These are phyloP conservation scores for Oreocharis arfaki DNA, from an alignment of 2,113 vertebrate species.

Conservation along the genomic window DNA sequence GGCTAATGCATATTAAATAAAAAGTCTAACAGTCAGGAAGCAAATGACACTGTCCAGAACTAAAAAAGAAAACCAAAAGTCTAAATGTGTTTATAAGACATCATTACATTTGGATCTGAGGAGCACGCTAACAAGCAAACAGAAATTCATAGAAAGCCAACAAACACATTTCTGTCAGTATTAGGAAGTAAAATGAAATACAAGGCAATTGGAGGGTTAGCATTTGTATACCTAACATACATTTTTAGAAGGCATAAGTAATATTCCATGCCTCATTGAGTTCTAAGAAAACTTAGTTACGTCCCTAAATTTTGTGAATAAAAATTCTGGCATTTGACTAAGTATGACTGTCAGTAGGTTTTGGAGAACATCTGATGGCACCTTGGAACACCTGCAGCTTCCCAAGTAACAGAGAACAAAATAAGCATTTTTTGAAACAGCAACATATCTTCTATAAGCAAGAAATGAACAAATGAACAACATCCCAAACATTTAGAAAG, in stretches of 20 bases:
- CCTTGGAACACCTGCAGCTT: background rate
- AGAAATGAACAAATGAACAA: background rate
- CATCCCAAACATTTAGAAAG: background rate
- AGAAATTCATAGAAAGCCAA: background rate
- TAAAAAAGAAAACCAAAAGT: background rate
- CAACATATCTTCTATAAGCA: background rate
- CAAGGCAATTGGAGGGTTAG: background rate
- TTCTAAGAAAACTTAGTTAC: background rate
- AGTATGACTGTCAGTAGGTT: background rate
- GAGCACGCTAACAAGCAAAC: background rate
- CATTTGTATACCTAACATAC: background rate
- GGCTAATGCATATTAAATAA: slow-evolving; percentile 15
- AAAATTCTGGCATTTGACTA: background rate
- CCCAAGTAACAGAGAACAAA: background rate
- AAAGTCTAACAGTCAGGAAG: background rate
- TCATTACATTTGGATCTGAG: background rate
- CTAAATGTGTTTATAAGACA: background rate
- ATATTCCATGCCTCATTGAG: background rate
- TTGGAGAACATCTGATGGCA: background rate
- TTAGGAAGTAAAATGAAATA: background rate
- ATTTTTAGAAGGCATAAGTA: background rate
- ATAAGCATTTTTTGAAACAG: background rate
- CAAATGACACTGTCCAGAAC: background rate
- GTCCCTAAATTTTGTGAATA: background rate
- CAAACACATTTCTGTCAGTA: background rate